These are phyloP conservation scores for Mormyrus iriodes DNA, from an alignment of 2,113 vertebrate species.

Conservation along the genomic window DNA sequence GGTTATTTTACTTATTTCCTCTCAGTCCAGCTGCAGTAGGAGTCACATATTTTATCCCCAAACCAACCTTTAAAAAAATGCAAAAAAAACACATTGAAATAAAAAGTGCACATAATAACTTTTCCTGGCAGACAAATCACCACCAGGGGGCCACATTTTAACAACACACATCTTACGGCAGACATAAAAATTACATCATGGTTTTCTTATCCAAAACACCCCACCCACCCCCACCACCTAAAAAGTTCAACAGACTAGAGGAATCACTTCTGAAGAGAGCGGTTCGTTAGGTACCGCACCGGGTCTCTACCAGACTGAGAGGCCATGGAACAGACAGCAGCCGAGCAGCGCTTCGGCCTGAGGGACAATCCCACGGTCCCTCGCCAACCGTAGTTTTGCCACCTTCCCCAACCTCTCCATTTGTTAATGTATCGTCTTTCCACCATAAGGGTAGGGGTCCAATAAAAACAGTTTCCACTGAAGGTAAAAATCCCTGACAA, in stretches of 20 bases:
- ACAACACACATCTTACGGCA: background rate
- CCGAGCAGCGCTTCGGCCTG: background rate
- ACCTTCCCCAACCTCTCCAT: background rate
- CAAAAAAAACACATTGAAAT: background rate
- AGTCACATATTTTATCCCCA: conserved; percentile 24
- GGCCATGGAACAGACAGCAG: background rate
- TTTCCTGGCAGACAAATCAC: background rate
- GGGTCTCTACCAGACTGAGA: background rate
- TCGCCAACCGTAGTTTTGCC: background rate
- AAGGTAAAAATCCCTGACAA: conserved; percentile 60
- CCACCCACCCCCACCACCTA: background rate
- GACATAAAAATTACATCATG: background rate
- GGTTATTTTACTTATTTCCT: conserved; percentile 38
- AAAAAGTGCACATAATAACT: conserved; percentile 3
- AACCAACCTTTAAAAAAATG: background rate
- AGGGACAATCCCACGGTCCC: background rate
- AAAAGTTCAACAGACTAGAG: background rate
- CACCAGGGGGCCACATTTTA: background rate
- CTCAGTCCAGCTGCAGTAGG: conserved; percentile 54
- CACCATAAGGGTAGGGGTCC: conserved; percentile 32
- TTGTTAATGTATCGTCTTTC: background rate
- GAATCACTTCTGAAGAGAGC: background rate
- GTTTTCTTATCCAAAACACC: background rate
- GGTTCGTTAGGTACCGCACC: background rate
- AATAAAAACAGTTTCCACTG: conserved; percentile 39